These are phyloP conservation scores for Danio albolineatus DNA, from an alignment of 2,797 vertebrate genomes.

Conservation along the genomic window DNA sequence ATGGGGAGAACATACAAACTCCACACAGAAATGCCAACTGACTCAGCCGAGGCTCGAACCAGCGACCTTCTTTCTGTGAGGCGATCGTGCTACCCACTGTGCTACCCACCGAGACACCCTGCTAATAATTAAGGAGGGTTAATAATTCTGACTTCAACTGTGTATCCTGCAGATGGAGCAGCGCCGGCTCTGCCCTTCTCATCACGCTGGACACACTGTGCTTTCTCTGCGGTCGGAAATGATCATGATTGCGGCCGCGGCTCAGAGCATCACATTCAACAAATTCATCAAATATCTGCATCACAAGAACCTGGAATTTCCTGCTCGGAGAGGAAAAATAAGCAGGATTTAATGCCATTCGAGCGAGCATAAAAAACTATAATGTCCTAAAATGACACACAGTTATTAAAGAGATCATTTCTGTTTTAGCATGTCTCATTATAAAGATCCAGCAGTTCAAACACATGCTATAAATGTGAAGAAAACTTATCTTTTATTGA, in stretches of 20 bases:
- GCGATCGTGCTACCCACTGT: no score
- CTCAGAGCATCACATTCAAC: conserved; percentile 39
- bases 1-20: no score
- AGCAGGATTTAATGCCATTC: not conserved
- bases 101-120: no score
- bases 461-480: not conserved
- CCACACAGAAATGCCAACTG: no score
- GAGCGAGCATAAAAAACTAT: conserved; percentile 9
- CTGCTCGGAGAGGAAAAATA: conserved; percentile 21
- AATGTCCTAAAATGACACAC: not conserved
- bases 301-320: conserved; percentile 19
- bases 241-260: conserved; percentile 37
- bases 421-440: no score
- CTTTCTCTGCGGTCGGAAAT: conserved; percentile 48
- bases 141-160: no score
- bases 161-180: not conserved
- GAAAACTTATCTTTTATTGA: no score
- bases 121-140: no score
- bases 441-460: not conserved
- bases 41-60: no score
- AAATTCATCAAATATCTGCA: conserved; percentile 50
- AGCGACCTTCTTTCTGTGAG: no score
- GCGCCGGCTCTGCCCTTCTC: conserved; percentile 37
- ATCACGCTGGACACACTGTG: conserved; percentile 47
- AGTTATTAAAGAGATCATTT: not conserved